Evolutionary conservation across 2,113 vertebrate species (phyloP), one percentile per base, ranked within the genome.

Genomic region (Oplegnathus fasciatus): DNA sequence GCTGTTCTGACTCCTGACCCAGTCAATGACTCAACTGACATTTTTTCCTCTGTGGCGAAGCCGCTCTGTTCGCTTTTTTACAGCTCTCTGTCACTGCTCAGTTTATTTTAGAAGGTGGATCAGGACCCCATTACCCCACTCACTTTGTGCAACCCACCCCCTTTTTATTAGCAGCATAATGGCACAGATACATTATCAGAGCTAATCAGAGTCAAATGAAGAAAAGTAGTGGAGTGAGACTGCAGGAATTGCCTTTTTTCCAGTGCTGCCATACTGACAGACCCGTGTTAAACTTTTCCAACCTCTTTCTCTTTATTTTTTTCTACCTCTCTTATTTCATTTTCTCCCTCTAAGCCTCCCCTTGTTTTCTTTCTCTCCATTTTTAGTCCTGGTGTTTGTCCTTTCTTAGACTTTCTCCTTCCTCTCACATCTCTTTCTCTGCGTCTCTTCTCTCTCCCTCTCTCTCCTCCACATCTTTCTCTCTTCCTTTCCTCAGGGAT

Each of bases 181-280:
- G 93, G 95, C 94, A 93, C 94, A 94, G 92, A 97, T 96, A 96
- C 91, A 96, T 97, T 97, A 97, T 97, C 94, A 94, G 93, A 97
- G 92, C 94, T 97, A 97, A 98, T 97, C 96, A 95, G 96, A 97
- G 95, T 95, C 95, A 97, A 97, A 97, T 97, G 96, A 97, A 97
- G 96, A 96, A 96, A 97, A 95, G 95, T 95, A 97, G 95, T 95
- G 94, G 94, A 96, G 96, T 96, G 95, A 96, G 96, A 97, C 96
- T 81, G 88, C 83, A 93, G 92, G 95, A 97, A 97, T 97, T 96
- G 94, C 93, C 95, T 96, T 93, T 91, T 93, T 92, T 88, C 92
- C 66, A 67, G 37, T 61, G 42, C 83, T 68, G 71, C 86, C 62
- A 54, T 28, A 11, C 77, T 83, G 73, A 79, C 64, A 76, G 0